A percentile compares a stretch with the other conserved stretches of the same genome.
phyloP scores from a whole-genome alignment of 2,113 vertebrate species.

The Phaetusa simplex region DNA sequence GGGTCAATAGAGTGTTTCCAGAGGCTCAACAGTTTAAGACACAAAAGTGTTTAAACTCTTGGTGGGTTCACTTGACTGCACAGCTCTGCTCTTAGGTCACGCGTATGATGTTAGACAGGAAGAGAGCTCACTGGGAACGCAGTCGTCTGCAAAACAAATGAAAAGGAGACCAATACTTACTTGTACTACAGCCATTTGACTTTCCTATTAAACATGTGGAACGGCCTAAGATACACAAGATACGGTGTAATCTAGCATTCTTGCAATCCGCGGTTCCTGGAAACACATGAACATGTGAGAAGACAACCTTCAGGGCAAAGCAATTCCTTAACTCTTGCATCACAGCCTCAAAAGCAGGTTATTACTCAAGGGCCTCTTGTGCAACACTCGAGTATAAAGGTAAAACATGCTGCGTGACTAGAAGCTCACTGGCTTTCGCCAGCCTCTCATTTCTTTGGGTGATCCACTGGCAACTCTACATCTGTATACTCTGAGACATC shows the following conservation, averaged over 20 bases:
- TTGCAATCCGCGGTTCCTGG: not conserved
- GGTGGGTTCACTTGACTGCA: not conserved
- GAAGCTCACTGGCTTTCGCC: not conserved
- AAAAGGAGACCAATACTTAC: not conserved
- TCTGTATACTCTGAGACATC: not conserved
- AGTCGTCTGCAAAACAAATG: not conserved
- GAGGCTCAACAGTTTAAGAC: not conserved
- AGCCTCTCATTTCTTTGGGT: not conserved
- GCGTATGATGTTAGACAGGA: not conserved
- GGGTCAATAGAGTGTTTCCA: not conserved
- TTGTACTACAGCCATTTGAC: not conserved
- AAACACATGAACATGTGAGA: not conserved
- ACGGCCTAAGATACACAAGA: not conserved
- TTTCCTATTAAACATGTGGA: not conserved
- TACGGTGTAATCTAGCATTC: not conserved
- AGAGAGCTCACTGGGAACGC: not conserved
- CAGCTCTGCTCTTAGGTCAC: not conserved
- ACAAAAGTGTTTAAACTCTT: not conserved
- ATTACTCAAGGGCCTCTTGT: not conserved
- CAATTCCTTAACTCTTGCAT: not conserved
- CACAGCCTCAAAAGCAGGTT: not conserved
- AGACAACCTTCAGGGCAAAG: not conserved
- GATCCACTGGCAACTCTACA: not conserved
- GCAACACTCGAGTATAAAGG: not conserved
- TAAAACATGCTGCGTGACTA: not conserved